A percentile compares a stretch with the other conserved stretches of the same genome.
phyloP scores from a whole-genome alignment of 2,797 vertebrate genomes.

The Macropodus opercularis region DNA sequence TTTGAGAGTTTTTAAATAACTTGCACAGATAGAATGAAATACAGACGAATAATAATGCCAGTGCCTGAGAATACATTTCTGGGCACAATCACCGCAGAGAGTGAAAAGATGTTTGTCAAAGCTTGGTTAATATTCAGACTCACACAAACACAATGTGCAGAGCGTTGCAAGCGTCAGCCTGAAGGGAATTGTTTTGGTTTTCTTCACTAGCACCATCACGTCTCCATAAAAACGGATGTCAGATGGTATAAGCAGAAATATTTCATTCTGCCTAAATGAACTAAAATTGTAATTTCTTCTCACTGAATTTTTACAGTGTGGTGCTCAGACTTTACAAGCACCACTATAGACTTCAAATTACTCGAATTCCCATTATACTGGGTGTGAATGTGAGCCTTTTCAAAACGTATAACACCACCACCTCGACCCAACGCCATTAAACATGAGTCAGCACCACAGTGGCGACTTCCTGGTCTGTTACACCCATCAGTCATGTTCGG shows the following conservation, averaged over 20 bases:
- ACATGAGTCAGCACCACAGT: conserved; percentile 55
- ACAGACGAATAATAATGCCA: conserved; percentile 21
- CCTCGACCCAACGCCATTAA: conserved; percentile 61
- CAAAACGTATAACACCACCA: conserved; percentile 58
- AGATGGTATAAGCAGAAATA: too few relatives aligned
- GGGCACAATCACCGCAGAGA: conserved; percentile 17
- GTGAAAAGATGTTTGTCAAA: neutral
- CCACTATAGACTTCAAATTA: conserved; percentile 71
- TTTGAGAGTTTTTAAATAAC: too few relatives aligned
- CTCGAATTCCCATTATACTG: conserved; percentile 76
- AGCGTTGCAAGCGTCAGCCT: neutral
- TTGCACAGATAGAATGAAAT: conserved; percentile 26
- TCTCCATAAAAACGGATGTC: conserved; percentile 16
- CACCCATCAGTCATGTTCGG: conserved; percentile 61
- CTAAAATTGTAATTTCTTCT: conserved; percentile 40
- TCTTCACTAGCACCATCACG: conserved; percentile 2
- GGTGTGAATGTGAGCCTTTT: conserved; percentile 56
- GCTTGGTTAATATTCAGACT: conserved; percentile 6
- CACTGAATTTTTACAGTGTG: conserved; percentile 26
- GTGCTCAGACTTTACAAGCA: conserved; percentile 47
- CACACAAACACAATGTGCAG: conserved; percentile 3
- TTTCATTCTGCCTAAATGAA: conserved; percentile 36
- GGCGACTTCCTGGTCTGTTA: conserved; percentile 75
- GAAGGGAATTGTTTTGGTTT: conserved; percentile 12
- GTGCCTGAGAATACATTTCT: conserved; percentile 36